These are phyloP conservation scores for Drosophila rubida DNA, from an alignment of 2,888 invertebrate genomes.

Conservation along the genomic window DNA sequence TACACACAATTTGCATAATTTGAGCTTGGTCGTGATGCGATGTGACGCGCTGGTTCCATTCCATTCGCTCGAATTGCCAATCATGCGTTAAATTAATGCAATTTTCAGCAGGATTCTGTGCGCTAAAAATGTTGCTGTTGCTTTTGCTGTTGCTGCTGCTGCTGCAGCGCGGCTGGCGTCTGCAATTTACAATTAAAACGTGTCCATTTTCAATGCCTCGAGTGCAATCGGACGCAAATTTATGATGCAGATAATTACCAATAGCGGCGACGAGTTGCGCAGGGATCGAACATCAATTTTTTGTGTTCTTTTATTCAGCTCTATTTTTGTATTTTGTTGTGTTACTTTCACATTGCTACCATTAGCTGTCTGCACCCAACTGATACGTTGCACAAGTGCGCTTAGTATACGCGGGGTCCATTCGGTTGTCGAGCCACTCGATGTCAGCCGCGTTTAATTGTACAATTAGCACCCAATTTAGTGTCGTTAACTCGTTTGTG, in stretches of 20 bases:
- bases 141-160: too few relatives aligned
- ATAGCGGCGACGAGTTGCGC: conserved; percentile 51
- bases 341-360: conserved; percentile 49
- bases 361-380: conserved; percentile 60
- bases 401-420: conserved; percentile 15
- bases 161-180: not conserved
- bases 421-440: conserved; percentile 1
- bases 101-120: conserved; percentile 51
- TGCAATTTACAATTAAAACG: conserved; percentile 69
- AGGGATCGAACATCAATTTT: conserved; percentile 32
- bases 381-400: conserved; percentile 43
- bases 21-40: conserved; percentile 42
- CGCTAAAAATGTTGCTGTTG: conserved; percentile 32
- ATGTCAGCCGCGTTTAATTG: conserved; percentile 68
- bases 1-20: conserved; percentile 72
- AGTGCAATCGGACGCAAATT: conserved; percentile 69
- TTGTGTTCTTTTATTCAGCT: conserved; percentile 2
- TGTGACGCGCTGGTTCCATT: conserved; percentile 27
- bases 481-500: conserved; percentile 76
- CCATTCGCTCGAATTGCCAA: conserved; percentile 59
- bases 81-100: conserved; percentile 80
- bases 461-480: conserved; percentile 81
- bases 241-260: conserved; percentile 79
- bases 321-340: conserved; percentile 16
- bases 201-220: conserved; percentile 48